Evolutionary conservation across 2,797 vertebrate genomes (phyloP).

Genomic region (Spatula versicolor): DNA sequence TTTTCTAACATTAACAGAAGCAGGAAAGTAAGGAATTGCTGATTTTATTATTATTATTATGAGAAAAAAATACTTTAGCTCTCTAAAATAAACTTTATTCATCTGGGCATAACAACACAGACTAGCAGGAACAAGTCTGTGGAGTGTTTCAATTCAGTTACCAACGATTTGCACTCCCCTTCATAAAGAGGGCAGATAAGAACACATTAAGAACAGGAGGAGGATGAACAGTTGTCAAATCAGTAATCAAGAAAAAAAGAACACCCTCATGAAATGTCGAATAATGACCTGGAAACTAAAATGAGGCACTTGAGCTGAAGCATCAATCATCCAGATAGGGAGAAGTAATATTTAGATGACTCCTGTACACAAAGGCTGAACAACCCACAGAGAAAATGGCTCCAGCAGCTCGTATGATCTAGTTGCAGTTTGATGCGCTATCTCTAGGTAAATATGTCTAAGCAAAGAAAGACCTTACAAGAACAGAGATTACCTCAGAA

Average conservation of each 20-base stretch:
- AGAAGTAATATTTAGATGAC: constrained; percentile 52
- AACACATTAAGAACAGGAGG: constrained; percentile 21
- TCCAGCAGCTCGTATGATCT: rapidly evolving
- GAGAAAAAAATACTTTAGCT: not conserved
- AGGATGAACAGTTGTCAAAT: constrained; percentile 57
- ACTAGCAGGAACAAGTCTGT: not conserved
- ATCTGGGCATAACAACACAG: not conserved
- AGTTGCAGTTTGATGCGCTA: not conserved
- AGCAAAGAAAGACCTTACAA: not conserved
- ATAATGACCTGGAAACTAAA: constrained; percentile 42
- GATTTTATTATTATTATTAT: not conserved
- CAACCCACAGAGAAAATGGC: not conserved
- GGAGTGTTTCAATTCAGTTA: not conserved
- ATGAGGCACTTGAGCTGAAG: constrained; percentile 48
- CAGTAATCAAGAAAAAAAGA: constrained; percentile 55
- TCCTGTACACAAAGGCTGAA: constrained; percentile 20
- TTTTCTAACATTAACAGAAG: not conserved
- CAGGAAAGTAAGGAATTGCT: not conserved
- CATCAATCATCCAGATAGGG: constrained; percentile 29
- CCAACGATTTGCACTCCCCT: not conserved
- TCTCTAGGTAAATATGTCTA: not conserved
- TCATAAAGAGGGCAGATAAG: not conserved
- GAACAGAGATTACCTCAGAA: not conserved
- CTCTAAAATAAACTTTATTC: not conserved
- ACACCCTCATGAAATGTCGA: not conserved